These are phyloP conservation scores for Daphoenositta chrysoptera DNA, from an alignment of 2,113 vertebrate species.

Conservation along the genomic window DNA sequence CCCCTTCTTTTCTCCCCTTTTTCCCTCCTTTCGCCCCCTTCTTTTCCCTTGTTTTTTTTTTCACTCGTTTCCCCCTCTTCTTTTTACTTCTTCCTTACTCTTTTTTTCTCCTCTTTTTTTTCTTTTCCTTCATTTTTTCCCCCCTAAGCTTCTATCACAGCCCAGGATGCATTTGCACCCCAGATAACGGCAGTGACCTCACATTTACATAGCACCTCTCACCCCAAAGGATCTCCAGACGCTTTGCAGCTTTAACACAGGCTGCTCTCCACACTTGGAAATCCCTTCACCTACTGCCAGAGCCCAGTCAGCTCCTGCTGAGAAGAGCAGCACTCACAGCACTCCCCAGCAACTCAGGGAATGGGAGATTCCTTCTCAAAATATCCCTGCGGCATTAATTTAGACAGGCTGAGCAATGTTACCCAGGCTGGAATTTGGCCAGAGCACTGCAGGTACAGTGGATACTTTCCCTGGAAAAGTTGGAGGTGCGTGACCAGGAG, in stretches of 20 bases:
- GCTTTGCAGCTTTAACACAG: neutral
- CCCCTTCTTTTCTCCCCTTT: too few relatives aligned
- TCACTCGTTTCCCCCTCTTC: rapidly evolving
- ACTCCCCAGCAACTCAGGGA: neutral
- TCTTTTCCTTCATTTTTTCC: rapidly evolving
- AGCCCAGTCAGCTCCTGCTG: neutral
- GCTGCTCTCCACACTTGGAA: neutral
- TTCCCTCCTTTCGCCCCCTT: too few relatives aligned
- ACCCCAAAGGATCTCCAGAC: constrained; percentile 26
- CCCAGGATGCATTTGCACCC: constrained; percentile 11
- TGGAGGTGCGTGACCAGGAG: neutral
- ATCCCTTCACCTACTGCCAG: neutral
- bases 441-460: neutral
- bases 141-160: neutral
- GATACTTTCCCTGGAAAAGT: neutral
- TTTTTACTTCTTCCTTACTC: rapidly evolving
- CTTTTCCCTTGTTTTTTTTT: too few relatives aligned
- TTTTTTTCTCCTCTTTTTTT: rapidly evolving
- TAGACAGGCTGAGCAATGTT: neutral
- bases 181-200: neutral
- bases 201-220: constrained; percentile 29
- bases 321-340: neutral
- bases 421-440: neutral
- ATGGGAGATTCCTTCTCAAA: neutral
- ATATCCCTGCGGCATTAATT: neutral